A percentile compares a stretch with the other conserved stretches of the same genome.
phyloP scores from a whole-genome alignment of 2,113 vertebrate species.

The Cololabis saira region DNA sequence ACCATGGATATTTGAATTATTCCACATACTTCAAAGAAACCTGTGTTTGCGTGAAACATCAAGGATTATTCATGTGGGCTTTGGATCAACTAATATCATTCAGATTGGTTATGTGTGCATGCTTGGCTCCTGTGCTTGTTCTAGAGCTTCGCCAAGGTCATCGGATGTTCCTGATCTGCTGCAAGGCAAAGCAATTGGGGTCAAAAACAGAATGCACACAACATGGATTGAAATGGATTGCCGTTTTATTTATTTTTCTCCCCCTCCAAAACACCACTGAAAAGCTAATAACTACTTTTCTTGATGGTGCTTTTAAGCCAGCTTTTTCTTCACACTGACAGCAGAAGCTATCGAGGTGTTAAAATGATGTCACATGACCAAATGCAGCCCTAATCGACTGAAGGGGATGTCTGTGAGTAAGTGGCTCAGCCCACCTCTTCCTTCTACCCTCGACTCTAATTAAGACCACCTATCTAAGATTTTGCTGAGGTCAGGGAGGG shows the following conservation, averaged over 20 bases:
- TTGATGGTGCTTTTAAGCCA: constrained; percentile 11
- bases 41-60: constrained; percentile 33
- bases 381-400: constrained; percentile 41
- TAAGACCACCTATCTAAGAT: constrained; percentile 76
- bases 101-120: constrained; percentile 72
- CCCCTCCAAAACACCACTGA: constrained; percentile 1
- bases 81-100: constrained; percentile 56
- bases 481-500: constrained; percentile 79
- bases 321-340: background rate
- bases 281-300: constrained; percentile 1
- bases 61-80: constrained; percentile 58
- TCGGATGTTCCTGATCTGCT: constrained; percentile 44
- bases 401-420: constrained; percentile 25
- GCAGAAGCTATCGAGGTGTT: constrained; percentile 18
- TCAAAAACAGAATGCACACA: constrained; percentile 42
- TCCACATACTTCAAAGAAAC: constrained; percentile 14
- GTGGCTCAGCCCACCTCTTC: constrained; percentile 20
- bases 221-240: constrained; percentile 58
- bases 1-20: background rate
- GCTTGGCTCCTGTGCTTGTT: constrained; percentile 42
- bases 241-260: constrained; percentile 33
- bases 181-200: constrained; percentile 48
- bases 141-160: constrained; percentile 55
- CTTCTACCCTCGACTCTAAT: constrained; percentile 70
- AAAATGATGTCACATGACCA: constrained; percentile 17